A percentile compares a stretch with the other conserved stretches of the same genome.
Evolutionary conservation across 2,113 vertebrate species (phyloP).

Genomic region (Trematocara unimaculatum): DNA sequence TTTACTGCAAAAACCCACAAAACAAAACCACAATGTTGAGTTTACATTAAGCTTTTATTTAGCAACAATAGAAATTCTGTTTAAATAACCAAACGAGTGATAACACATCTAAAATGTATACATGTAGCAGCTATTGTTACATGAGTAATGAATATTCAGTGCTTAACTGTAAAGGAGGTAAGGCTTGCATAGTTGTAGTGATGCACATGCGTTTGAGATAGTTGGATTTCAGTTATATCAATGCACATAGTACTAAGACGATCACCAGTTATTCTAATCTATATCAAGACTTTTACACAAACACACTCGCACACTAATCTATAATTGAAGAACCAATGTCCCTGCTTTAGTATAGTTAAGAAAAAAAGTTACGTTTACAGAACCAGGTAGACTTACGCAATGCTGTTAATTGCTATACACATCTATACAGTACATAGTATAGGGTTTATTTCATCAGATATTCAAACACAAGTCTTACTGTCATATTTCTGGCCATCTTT

Average conservation of each 20-base stretch:
- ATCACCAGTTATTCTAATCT: neutral
- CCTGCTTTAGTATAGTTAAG: neutral
- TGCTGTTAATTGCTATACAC: neutral
- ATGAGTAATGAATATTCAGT: constrained; percentile 10
- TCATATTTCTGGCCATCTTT: neutral
- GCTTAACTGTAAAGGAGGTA: constrained; percentile 17
- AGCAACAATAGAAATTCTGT: constrained; percentile 67
- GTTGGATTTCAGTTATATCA: neutral
- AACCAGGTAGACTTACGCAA: constrained; percentile 10
- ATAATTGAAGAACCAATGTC: neutral
- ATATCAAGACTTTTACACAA: constrained; percentile 14
- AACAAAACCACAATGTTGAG: neutral
- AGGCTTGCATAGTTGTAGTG: constrained; percentile 59
- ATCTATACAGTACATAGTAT: constrained; percentile 1
- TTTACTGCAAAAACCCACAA: neutral
- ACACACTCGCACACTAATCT: neutral
- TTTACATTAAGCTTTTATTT: constrained; percentile 64
- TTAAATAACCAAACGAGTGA: constrained; percentile 25
- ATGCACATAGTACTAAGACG: constrained; percentile 1
- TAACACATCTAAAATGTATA: neutral
- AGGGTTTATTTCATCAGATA: neutral
- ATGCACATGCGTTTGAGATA: constrained; percentile 38
- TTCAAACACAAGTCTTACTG: neutral
- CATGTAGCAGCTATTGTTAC: constrained; percentile 27
- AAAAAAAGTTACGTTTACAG: constrained; percentile 13